Evolutionary conservation across 2,888 invertebrate genomes (phyloP).

Genomic region (Eurois occulta): DNA sequence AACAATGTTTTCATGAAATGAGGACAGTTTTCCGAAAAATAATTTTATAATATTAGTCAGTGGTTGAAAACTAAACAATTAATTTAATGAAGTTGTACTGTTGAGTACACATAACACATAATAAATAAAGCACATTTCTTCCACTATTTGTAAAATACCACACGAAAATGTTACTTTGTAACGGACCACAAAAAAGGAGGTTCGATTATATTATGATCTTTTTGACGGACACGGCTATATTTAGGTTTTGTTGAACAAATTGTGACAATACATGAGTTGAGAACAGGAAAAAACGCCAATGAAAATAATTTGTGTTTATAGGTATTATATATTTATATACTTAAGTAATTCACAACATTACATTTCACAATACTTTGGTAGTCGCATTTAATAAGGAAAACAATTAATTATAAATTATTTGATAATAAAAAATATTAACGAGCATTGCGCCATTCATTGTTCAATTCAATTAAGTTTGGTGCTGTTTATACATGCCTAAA

Average conservation of each 20-base stretch:
- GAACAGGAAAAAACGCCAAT: neutral
- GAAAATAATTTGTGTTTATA: neutral
- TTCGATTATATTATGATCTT: neutral
- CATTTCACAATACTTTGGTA: neutral
- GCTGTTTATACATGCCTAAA: neutral
- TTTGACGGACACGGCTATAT: neutral
- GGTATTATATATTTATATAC: neutral
- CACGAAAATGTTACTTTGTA: neutral
- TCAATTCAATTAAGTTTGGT: conserved; percentile 33
- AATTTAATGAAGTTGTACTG: neutral
- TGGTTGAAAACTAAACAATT: neutral
- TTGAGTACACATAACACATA: no score
- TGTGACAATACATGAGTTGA: neutral
- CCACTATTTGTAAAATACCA: neutral
- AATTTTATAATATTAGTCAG: neutral
- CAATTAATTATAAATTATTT: conserved; percentile 24
- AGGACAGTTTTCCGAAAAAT: conserved; percentile 24
- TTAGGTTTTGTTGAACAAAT: neutral
- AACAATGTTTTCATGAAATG: conserved; percentile 35
- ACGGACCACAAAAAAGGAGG: neutral
- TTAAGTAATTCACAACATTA: neutral
- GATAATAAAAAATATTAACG: neutral
- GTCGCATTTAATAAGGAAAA: neutral
- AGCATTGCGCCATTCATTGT: conserved; percentile 24
- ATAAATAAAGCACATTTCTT: neutral